Conservation (phyloP, 2,888 invertebrate species). For the Perithous albicinctus region DNA sequence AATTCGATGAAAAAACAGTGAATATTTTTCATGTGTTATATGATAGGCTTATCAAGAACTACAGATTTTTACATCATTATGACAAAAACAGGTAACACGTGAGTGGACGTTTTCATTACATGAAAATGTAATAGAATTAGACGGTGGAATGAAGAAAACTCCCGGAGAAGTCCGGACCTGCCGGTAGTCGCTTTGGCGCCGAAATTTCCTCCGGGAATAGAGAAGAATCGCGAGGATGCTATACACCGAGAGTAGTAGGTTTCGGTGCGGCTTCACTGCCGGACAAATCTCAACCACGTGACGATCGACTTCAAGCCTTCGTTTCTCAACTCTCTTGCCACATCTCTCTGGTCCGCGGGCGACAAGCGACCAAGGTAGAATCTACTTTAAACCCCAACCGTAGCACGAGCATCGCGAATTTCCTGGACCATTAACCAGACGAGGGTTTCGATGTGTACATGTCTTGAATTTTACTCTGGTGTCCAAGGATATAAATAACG, state of each 20-base stretch:
- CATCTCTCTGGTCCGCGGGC: constrained; percentile 22
- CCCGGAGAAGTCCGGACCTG: constrained; percentile 13
- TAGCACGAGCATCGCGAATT: constrained; percentile 6
- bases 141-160: constrained; percentile 38
- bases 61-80: too few species aligned
- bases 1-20: too few species aligned
- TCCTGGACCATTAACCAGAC: constrained; percentile 28
- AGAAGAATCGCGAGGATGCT: constrained; percentile 22
- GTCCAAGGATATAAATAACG: background rate
- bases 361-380: constrained; percentile 9
- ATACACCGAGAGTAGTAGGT: constrained; percentile 11
- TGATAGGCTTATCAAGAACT: too few species aligned
- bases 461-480: background rate
- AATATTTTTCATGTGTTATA: too few species aligned
- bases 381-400: constrained; percentile 7
- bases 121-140: constrained; percentile 6
- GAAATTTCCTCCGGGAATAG: constrained; percentile 60
- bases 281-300: constrained; percentile 53
- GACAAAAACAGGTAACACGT: constrained; percentile 12
- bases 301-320: constrained; percentile 44
- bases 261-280: constrained; percentile 42
- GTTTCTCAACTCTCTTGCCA: constrained; percentile 21
- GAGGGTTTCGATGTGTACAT: background rate
- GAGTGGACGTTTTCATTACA: constrained; percentile 16
- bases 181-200: constrained; percentile 23